A percentile compares a stretch with the other conserved stretches of the same genome.
phyloP scores from a whole-genome alignment of 1,140 invertebrate species.

The Lepidurus apus region DNA sequence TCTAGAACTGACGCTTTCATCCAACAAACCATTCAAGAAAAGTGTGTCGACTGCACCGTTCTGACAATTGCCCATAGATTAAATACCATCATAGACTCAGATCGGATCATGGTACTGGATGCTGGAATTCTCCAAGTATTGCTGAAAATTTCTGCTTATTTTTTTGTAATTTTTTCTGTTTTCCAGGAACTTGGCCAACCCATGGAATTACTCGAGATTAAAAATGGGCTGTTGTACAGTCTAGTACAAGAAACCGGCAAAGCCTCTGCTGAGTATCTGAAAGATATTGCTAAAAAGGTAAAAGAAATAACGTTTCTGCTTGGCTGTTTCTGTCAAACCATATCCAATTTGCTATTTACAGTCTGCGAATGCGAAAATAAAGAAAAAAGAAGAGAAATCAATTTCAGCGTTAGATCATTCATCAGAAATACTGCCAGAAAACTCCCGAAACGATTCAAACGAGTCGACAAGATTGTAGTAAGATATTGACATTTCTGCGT shows the following conservation, averaged over 20 bases:
- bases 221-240: conserved; percentile 39
- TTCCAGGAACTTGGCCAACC: conserved; percentile 45
- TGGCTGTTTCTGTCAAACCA: no score
- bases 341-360: not conserved
- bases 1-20: conserved; percentile 60
- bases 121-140: conserved; percentile 48
- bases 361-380: not conserved
- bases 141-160: not conserved
- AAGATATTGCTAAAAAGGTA: conserved; percentile 23
- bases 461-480: not conserved
- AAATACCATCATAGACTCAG: conserved; percentile 62
- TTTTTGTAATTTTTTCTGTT: not conserved
- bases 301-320: not conserved
- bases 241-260: conserved; percentile 29
- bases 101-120: conserved; percentile 69
- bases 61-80: conserved; percentile 78
- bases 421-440: not conserved
- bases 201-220: conserved; percentile 41
- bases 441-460: not conserved
- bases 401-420: not conserved
- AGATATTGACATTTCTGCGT: not conserved
- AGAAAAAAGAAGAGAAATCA: not conserved
- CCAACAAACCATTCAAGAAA: conserved; percentile 63
- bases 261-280: not conserved
- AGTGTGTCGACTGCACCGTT: conserved; percentile 69